Percentiles rank a stretch among this genome's conserved stretches.
These are phyloP conservation scores for Tetanocera ferruginea DNA, from an alignment of 2,888 invertebrate species.

Conservation along the genomic window DNA sequence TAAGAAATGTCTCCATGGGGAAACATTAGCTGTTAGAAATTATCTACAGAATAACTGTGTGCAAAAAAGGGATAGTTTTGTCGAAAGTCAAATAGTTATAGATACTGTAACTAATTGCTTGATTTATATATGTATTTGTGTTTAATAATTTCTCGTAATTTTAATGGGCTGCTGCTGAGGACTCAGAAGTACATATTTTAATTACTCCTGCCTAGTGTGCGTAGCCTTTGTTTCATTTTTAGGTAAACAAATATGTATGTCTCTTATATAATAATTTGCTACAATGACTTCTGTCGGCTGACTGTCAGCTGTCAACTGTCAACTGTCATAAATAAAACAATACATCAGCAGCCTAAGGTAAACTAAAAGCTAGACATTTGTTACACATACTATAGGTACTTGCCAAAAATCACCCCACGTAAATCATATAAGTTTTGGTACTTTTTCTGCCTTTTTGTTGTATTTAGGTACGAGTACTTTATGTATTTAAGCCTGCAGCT, in stretches of 20 bases:
- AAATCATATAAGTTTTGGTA: no score
- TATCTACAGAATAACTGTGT: background rate
- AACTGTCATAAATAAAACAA: slow-evolving; percentile 21
- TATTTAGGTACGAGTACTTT: background rate
- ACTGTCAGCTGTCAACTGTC: background rate
- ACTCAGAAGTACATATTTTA: background rate
- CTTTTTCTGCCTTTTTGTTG: background rate
- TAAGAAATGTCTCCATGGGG: slow-evolving; percentile 25
- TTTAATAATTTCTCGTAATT: background rate
- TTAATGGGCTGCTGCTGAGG: background rate
- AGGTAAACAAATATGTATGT: background rate
- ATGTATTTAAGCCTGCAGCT: background rate
- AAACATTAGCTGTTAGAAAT: background rate
- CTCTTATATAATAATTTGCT: background rate
- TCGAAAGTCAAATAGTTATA: background rate
- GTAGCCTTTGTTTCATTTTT: slow-evolving; percentile 1
- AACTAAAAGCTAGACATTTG: background rate
- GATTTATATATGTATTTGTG: slow-evolving; percentile 10
- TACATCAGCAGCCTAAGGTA: slow-evolving; percentile 11
- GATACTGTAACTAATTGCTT: slow-evolving; percentile 22
- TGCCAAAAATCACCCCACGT: background rate
- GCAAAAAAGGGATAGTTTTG: background rate
- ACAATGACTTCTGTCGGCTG: background rate
- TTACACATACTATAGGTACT: background rate
- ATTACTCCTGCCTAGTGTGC: background rate